These are phyloP conservation scores for Dromiciops gliroides DNA, from an alignment of 2,113 vertebrate genomes.

Conservation along the genomic window DNA sequence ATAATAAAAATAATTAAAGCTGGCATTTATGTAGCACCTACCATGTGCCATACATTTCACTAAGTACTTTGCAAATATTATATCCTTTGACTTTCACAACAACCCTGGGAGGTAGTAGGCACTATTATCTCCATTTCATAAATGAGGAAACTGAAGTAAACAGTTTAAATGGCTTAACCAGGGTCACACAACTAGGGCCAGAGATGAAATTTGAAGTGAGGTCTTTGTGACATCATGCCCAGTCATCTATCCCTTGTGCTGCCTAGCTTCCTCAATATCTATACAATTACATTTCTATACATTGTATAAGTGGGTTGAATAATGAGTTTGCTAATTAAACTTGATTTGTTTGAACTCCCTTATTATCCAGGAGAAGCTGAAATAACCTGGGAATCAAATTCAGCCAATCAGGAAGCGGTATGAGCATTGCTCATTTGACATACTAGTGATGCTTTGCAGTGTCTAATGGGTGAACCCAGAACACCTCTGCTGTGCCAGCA, in stretches of 20 bases:
- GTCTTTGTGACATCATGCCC: background rate
- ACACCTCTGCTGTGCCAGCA: no score
- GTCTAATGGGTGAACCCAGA: no score
- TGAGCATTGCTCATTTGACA: no score
- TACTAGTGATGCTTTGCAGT: no score
- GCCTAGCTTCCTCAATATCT: background rate
- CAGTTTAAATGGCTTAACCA: background rate
- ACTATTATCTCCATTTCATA: background rate
- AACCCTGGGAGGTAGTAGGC: background rate
- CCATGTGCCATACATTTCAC: background rate
- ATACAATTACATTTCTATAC: background rate
- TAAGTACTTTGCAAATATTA: background rate
- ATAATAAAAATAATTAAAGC: background rate
- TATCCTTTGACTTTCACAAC: background rate
- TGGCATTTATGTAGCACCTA: background rate
- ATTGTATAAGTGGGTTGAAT: no score
- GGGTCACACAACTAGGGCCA: background rate
- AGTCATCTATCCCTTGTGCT: background rate
- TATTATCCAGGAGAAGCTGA: no score
- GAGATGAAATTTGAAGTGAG: background rate
- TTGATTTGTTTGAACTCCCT: no score
- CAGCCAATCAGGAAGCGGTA: no score
- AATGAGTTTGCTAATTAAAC: no score
- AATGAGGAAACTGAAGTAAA: background rate
- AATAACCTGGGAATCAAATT: no score